These are phyloP conservation scores for Xestia xanthographa DNA, from an alignment of 2,888 invertebrate species.

Conservation along the genomic window DNA sequence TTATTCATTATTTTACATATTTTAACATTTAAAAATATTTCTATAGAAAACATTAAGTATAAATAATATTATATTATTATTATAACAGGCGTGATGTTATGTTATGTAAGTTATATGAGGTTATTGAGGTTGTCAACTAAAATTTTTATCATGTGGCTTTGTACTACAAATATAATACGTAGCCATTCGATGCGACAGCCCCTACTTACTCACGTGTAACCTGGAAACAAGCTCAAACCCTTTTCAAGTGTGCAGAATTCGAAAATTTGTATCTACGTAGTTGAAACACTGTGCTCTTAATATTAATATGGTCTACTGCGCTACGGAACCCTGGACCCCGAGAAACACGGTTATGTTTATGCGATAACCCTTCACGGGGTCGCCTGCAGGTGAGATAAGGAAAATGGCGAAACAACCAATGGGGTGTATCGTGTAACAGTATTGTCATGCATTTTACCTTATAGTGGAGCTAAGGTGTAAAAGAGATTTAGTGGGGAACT, in stretches of 20 bases:
- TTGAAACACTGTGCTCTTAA: neutral
- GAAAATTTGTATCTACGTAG: neutral
- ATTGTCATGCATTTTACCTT: slow-evolving; percentile 32
- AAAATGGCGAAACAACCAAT: slow-evolving; percentile 51
- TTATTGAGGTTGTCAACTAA: neutral
- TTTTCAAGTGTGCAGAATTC: neutral
- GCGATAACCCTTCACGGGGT: slow-evolving; percentile 49
- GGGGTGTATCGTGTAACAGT: slow-evolving; percentile 22
- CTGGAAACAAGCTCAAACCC: neutral
- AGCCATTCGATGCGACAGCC: neutral
- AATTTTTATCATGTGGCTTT: neutral
- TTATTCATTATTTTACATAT: too few relatives aligned
- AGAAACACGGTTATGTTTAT: slow-evolving; percentile 47
- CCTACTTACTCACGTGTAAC: neutral
- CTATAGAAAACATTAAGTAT: too few relatives aligned
- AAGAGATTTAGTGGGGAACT: slow-evolving; percentile 11
- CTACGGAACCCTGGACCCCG: slow-evolving; percentile 3
- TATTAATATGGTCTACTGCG: neutral
- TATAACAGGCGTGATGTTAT: too few relatives aligned
- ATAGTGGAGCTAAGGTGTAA: neutral
- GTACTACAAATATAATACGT: too few relatives aligned
- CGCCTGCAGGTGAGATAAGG: slow-evolving; percentile 46
- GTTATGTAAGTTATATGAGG: neutral
- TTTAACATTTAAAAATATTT: too few relatives aligned
- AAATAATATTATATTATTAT: too few relatives aligned